Percentiles rank a stretch among this genome's conserved stretches.
Evolutionary conservation across 2,797 vertebrate genomes (phyloP).

Genomic region (Syncerus caffer): DNA sequence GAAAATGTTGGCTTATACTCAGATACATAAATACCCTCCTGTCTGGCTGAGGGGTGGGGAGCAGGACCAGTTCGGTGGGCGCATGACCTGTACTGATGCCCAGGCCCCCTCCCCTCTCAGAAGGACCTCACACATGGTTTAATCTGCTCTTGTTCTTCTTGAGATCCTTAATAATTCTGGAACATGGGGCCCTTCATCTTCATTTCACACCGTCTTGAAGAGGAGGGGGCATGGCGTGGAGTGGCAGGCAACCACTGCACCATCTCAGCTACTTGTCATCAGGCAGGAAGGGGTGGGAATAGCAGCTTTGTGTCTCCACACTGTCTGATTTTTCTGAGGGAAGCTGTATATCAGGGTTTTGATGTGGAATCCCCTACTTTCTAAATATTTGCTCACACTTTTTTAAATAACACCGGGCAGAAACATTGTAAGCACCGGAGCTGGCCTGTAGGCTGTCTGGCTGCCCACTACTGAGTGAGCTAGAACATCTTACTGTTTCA

Average conservation of each 20-base stretch:
- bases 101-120: background rate
- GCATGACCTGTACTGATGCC: background rate
- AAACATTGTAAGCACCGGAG: background rate
- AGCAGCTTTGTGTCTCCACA: background rate
- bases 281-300: background rate
- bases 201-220: background rate
- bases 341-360: background rate
- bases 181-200: background rate
- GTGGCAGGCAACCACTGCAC: background rate
- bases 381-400: background rate
- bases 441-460: background rate
- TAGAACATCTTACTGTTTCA: background rate
- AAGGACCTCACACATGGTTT: background rate
- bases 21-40: background rate
- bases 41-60: background rate
- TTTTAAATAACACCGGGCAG: background rate
- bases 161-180: conserved; percentile 13
- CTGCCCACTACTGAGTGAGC: background rate
- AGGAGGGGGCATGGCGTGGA: background rate
- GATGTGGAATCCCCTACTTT: background rate
- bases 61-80: background rate
- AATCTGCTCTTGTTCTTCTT: background rate
- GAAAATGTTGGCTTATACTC: background rate
- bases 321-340: background rate
- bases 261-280: background rate